Base-by-base conservation (phyloP, 2,888 invertebrate species). In the Drosophila niveifrons region DNA sequence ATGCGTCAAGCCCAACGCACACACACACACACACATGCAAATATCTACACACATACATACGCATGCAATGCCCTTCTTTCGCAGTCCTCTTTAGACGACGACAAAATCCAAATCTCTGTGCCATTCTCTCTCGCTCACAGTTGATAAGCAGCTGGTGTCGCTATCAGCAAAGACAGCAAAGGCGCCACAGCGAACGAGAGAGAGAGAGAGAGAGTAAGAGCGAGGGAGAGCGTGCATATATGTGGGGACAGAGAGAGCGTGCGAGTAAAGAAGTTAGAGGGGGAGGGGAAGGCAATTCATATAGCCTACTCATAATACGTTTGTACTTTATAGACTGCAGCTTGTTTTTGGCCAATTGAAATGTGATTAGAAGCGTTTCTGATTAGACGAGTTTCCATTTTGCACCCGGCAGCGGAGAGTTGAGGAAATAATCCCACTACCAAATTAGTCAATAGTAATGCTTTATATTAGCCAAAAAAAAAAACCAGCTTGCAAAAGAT, bases 321-420 rank as follows among this genome's bases (percentile, higher is more conserved):
- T 58, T 36, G 48, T 77, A 50, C 23, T 57, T 57, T 43, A 31
- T 41, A 29, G 52, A 50, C 51, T 23, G 46, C 50, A 43, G 46
- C 61, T 71, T 76, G 77, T 50, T 59, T 70, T 77, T 61, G 56
- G 59, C 56, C 77, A 72, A 58, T 34, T 53, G 41, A 62, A 61
- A 58, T 58, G 43, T 66, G 61, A 78, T 74, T 78, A 66, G 72
- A 65, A 66, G 3, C 58, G 9, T 73, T 72, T 11, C n/a, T 57
- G 78, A 78, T 74, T 61, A 72, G 66, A 50, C 15, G 10, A 43
- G 7, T 55, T 43, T 31, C 29, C n/a, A 15, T 6, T 29, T 17
- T n/a, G 31, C 2, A 9, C 11, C 11, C 3, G 1, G 15, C 10
- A 11, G 11, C n/a, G 10, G 15, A 29, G 47, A 13, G 28, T 9